Evolutionary conservation across 2,888 invertebrate genomes (phyloP), one percentile per base, ranked within the genome.

Genomic region (Ptychoptera albimana): DNA sequence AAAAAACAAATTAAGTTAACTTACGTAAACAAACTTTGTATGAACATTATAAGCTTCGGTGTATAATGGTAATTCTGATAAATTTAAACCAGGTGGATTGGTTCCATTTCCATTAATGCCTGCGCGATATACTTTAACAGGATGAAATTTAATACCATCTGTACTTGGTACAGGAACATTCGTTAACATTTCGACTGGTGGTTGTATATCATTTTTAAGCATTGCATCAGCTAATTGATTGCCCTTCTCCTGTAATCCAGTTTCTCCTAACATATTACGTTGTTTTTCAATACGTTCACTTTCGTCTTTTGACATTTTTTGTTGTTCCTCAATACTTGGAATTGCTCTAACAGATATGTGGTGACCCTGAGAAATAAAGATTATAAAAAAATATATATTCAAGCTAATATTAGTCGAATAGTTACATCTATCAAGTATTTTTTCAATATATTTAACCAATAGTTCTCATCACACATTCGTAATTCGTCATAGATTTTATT

Each of bases 11-110:
- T 5, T 34, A 42, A 10, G 40, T 45, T 35, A 53, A 74, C 79
- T 73, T 63, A 88, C 87, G 64, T 85, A 82, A 50, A 87, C 77
- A 62, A 91, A 89, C 63, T 83, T 84, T 2, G 85, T 82, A 51
- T 82, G 78, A 41, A 88, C 67, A 59, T 84, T 77, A 64, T 88
- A 84, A 42, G 87, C 69, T 51, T 84, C 78, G 1, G 86, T 77
- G 56, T 75, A 81, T 14, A 87, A 66, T 1, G 88, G 86, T 38
- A 86, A 61, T 40, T 76, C 67, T 2, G 64, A 60, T 10, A 82
- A 64, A 57, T 78, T 71, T 50, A 80, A 70, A 53, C 74, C 63
- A 1, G 73, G 69, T 52, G 68, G 66, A 44, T 68, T 68, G 15
- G 68, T 66, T 11, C 64, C 63, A 50, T 67, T 48, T 8, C 43